Conservation (phyloP, 2,113 vertebrate species). For the Nycticorax nycticorax region DNA sequence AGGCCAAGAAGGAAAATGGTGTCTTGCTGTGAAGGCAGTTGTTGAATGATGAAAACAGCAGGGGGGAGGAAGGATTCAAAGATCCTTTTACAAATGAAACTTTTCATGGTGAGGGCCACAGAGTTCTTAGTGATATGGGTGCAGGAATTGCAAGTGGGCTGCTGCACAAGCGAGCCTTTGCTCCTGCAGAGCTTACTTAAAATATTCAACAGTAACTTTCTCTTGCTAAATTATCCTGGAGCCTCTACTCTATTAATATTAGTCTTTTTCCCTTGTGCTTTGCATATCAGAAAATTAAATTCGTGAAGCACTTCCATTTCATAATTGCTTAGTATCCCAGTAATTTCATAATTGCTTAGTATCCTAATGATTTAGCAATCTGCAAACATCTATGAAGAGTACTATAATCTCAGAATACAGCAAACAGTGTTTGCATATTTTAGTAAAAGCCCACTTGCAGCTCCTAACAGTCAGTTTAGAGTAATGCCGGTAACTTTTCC, state of each 20-base stretch:
- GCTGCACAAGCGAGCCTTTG: background rate
- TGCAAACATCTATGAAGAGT: background rate
- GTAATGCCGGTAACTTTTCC: background rate
- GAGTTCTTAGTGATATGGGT: background rate
- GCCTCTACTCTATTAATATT: background rate
- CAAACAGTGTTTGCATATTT: background rate
- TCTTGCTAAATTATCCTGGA: background rate
- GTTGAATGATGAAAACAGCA: background rate
- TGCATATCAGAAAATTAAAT: constrained; percentile 19
- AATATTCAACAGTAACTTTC: background rate
- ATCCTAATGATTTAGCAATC: background rate
- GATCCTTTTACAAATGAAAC: background rate
- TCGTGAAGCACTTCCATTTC: background rate
- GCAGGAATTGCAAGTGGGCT: background rate
- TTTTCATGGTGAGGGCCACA: background rate
- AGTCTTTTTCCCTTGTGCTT: background rate
- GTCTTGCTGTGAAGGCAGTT: background rate
- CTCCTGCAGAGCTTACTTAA: background rate
- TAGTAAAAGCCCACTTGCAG: background rate
- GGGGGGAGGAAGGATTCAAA: background rate
- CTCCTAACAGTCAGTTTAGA: background rate
- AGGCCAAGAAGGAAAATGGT: background rate
- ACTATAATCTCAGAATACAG: background rate
- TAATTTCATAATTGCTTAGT: background rate
- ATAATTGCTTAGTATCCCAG: background rate